Evolutionary conservation across 1,140 invertebrate genomes (phyloP), one percentile per base, ranked within the genome.

Genomic region (Aethina tumida): DNA sequence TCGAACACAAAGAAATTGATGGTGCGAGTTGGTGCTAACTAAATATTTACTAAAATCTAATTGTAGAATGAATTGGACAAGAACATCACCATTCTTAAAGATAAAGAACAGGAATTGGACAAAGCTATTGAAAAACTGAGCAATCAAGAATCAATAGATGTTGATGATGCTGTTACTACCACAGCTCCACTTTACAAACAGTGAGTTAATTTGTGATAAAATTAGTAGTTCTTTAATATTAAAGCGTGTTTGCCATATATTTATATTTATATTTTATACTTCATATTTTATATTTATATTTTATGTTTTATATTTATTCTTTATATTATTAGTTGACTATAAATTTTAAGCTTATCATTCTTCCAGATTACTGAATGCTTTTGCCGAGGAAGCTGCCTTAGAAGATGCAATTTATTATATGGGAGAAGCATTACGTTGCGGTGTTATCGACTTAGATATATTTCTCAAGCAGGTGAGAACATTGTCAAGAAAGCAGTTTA

Each of bases 391-490:
- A 69, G 90, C 94, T 50, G 93, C 96, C 7, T 82, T 89, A 30
- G 95, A 98, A 70, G 96, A 99, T 74, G 87, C 93, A 33, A 96
- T 99, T 54, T 99, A 98, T 64, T 96, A 94, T 63, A 79, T 99
- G 57, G 92, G 91, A n/a, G 92, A 98, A 69, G 95, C 90, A 14
- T 64, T 99, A 33, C 71, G 92, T 44, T 83, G 84, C 52, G 84
- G 86, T 36, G 87, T 94, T 3, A 91, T 99, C 58, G 92, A 96
- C 67, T 64, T 98, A 49, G 94, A 98, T 56, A 81, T 87, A 26
- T 99, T 97, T 69, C 70, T 99, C 37, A 97, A 97, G 66, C 90
- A 97, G 74, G 90, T 98, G 1, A 79, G 96, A 45, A 82, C 87
- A 44, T 68, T 98, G 30, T 97, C 95, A 1, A 75, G 94, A 40